Conservation (phyloP, 2,797 vertebrate species). For the Bovichtus diacanthus region DNA sequence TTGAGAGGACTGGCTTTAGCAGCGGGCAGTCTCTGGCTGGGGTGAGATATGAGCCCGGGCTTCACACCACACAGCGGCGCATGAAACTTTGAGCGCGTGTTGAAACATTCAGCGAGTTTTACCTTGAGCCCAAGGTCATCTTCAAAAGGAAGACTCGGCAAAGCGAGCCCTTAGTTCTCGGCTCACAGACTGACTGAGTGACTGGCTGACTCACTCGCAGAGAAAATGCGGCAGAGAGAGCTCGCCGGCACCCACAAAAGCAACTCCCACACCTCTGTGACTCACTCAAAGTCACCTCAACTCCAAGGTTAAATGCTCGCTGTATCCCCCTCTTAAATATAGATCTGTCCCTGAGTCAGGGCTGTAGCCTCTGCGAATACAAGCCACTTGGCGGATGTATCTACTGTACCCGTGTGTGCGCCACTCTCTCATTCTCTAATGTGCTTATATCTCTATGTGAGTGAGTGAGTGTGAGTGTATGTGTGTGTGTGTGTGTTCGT, state of each 20-base stretch:
- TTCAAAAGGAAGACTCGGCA: slow-evolving; percentile 60
- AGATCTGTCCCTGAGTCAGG: slow-evolving; percentile 60
- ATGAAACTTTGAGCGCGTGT: slow-evolving; percentile 64
- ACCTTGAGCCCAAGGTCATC: slow-evolving; percentile 72
- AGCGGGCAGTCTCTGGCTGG: slow-evolving; percentile 41
- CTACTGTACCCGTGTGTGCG: slow-evolving; percentile 36
- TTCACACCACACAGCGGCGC: slow-evolving; percentile 41
- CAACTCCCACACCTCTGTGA: slow-evolving; percentile 62
- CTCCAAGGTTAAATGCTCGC: slow-evolving; percentile 72
- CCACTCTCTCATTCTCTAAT: slow-evolving; percentile 47
- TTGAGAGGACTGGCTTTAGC: slow-evolving; percentile 36
- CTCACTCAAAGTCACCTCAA: slow-evolving; percentile 68
- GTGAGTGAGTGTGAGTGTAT: slow-evolving; percentile 47
- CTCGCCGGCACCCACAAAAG: slow-evolving; percentile 49
- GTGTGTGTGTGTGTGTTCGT: slow-evolving; percentile 51
- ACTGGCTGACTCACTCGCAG: slow-evolving; percentile 38
- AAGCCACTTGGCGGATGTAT: slow-evolving; percentile 59
- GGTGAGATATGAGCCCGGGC: slow-evolving; percentile 50
- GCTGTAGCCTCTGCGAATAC: slow-evolving; percentile 41
- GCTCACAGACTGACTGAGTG: slow-evolving; percentile 43
- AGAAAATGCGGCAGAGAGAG: slow-evolving; percentile 41
- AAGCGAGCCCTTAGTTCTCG: slow-evolving; percentile 57
- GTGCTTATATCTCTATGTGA: slow-evolving; percentile 37
- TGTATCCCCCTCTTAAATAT: slow-evolving; percentile 66
- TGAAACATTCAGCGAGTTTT: slow-evolving; percentile 67